Base-by-base conservation (phyloP, 2,888 invertebrate genomes). In the Dromius quadrimaculatus region DNA sequence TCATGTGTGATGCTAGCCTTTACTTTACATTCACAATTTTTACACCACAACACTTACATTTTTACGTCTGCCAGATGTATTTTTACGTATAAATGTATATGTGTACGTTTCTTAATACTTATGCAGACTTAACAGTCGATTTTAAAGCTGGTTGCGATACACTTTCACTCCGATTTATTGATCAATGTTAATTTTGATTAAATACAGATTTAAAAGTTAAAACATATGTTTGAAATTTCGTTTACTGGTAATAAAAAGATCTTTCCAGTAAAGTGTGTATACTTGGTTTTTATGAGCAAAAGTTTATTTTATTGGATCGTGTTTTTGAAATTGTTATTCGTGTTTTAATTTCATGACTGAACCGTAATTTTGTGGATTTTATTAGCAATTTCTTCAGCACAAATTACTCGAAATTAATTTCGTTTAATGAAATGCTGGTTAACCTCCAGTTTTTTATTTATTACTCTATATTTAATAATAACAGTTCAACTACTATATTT, bases 1-100 rank as follows among this genome's bases (percentile, higher is more conserved):
- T 54, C 28, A 54, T 8, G 50, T 54, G 50, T 54, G 50, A 8
- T 11, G 50, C 50, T 13, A 8, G 50, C 28, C 50, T 54, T 54
- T 54, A 54, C 50, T 11, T 6, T 17, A 41, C 41, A 28, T 28
- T 28, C 28, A 41, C 5, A 54, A 23, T 54, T 54, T 17, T 23
- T 23, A 54, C 50, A 28, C 41, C 41, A 41, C 13, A 23, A 54
- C 50, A 15, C 50, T n/a, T n/a, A 41, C 41, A 41, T 11, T 11
- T 4, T 15, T 28, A 28, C 15, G 50, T 13, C 28, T 2, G 50
- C 2, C 50, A 54, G 28, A 32, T 54, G 50, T 28, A 54, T 54
- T 6, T 28, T 23, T 50, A 9, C 28, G 11, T 13, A 28, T 50
- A 11, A 22, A 8, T 47, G 22, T 11, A 13, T 47, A 6, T 47